Conservation (phyloP, 2,113 vertebrate species). For the Machaerirhynchus nigripectus region DNA sequence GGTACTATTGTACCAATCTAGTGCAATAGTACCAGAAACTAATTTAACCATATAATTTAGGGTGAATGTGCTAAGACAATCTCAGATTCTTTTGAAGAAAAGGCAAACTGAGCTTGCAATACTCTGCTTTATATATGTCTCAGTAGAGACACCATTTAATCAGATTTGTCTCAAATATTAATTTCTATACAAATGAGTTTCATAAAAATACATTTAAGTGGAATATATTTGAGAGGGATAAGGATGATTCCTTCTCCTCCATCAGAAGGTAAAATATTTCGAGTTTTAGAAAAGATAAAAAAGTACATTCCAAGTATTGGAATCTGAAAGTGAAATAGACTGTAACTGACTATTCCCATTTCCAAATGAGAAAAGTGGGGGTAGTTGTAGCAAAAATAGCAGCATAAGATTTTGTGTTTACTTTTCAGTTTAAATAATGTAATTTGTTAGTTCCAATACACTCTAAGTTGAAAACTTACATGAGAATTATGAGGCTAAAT, state of each 20-base stretch:
- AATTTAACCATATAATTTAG: neutral
- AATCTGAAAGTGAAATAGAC: neutral
- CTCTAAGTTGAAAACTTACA: neutral
- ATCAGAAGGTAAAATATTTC: neutral
- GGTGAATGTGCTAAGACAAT: neutral
- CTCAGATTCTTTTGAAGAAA: neutral
- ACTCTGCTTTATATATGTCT: neutral
- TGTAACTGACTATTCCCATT: neutral
- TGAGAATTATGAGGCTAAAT: neutral
- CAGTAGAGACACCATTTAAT: neutral
- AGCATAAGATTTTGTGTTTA: neutral
- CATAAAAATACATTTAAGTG: neutral
- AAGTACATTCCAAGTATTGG: neutral
- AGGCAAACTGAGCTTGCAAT: neutral
- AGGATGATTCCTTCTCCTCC: neutral
- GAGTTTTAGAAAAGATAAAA: neutral
- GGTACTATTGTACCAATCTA: neutral
- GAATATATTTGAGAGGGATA: neutral
- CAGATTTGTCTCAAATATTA: neutral
- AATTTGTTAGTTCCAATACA: neutral
- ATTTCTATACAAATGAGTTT: neutral
- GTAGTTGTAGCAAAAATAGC: neutral
- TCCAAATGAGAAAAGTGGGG: neutral
- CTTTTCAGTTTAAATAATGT: neutral
- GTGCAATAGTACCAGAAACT: neutral